These are phyloP conservation scores for Colletes gigas DNA, from an alignment of 1,140 invertebrate species.

Conservation along the genomic window DNA sequence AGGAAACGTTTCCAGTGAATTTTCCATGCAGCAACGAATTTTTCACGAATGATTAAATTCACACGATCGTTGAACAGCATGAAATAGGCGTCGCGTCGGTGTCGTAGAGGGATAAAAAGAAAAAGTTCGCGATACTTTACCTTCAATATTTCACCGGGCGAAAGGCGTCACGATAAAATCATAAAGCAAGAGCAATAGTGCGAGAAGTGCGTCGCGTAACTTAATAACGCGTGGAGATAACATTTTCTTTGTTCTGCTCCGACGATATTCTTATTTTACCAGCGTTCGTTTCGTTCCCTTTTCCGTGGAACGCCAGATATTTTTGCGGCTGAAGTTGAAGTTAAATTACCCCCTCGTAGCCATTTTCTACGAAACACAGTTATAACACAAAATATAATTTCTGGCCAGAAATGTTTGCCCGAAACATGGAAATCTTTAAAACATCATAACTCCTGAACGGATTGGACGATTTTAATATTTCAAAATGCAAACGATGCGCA, in stretches of 20 bases:
- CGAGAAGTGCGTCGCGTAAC: neutral
- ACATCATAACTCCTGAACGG: no score
- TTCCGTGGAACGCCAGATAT: neutral
- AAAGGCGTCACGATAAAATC: neutral
- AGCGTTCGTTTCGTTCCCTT: neutral
- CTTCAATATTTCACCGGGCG: neutral
- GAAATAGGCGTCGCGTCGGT: neutral
- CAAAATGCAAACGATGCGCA: no score
- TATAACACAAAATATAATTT: no score
- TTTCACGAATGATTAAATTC: neutral
- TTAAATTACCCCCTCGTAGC: neutral
- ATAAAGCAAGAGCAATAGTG: neutral
- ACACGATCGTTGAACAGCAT: neutral
- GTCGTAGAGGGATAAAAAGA: neutral
- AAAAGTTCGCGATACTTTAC: neutral
- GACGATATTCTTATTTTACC: neutral
- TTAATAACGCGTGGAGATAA: conserved; percentile 1
- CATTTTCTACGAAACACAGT: neutral
- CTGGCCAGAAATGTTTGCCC: no score
- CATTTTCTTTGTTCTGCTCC: neutral
- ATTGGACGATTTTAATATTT: no score
- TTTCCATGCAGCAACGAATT: neutral
- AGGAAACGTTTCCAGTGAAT: neutral
- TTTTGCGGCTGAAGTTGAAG: neutral
- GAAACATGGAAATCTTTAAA: no score